Percentiles rank a stretch among this genome's conserved stretches.
Evolutionary conservation across 2,888 invertebrate species (phyloP).

Genomic region (Odontocerum albicorne): DNA sequence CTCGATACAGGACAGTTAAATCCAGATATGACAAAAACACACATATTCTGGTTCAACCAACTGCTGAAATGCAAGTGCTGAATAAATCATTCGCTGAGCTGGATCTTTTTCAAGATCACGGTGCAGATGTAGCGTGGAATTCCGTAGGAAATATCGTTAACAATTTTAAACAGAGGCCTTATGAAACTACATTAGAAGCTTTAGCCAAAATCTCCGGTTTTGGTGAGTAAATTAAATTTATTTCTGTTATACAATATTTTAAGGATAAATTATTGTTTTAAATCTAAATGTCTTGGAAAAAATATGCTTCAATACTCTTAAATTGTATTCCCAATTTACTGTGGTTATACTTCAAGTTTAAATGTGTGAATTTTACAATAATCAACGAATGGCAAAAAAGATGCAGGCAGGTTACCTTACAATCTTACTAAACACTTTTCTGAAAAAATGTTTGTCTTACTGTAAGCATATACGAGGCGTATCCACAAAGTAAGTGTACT

Average conservation of each 20-base stretch:
- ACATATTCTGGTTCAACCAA: constrained; percentile 70
- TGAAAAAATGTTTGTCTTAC: no score
- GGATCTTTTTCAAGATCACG: constrained; percentile 66
- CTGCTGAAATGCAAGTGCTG: constrained; percentile 67
- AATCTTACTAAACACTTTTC: no score
- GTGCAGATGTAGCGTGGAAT: constrained; percentile 66
- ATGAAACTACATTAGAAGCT: constrained; percentile 81
- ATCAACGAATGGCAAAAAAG: no score
- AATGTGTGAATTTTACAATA: no score
- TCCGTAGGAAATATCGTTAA: constrained; percentile 49
- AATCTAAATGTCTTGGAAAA: no score
- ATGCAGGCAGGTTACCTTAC: no score
- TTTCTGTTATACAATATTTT: background rate
- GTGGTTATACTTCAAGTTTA: no score
- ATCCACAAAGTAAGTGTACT: no score
- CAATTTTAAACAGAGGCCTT: constrained; percentile 65
- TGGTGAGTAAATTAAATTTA: constrained; percentile 10
- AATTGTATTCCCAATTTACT: no score
- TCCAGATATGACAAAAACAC: constrained; percentile 72
- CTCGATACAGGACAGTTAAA: constrained; percentile 65
- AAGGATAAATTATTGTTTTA: no score
- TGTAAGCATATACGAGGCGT: no score
- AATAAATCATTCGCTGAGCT: constrained; percentile 86
- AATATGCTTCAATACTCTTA: no score
- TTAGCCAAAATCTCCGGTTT: constrained; percentile 72